phyloP scores from a whole-genome alignment of 2,113 vertebrate species.

The Lepisosteus oculatus region DNA sequence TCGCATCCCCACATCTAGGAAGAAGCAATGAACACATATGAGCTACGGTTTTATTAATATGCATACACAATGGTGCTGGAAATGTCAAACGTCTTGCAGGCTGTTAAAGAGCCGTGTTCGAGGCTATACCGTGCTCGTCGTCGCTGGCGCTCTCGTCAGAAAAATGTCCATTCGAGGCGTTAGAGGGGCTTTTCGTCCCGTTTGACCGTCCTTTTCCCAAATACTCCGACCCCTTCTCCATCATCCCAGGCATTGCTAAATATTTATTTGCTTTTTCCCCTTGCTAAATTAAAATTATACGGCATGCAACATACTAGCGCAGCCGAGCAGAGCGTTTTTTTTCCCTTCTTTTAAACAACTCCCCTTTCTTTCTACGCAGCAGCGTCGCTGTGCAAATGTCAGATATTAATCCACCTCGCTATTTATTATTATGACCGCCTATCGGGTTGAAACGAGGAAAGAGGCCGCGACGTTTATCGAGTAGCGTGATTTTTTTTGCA shows the following conservation, averaged over 20 bases:
- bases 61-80: too few species aligned
- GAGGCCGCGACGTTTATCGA: too few species aligned
- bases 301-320: constrained; percentile 29
- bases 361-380: constrained; percentile 36
- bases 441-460: too few species aligned
- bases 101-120: constrained; percentile 51
- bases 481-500: too few species aligned
- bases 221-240: constrained; percentile 87
- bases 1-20: constrained; percentile 94
- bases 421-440: background rate
- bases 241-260: constrained; percentile 83
- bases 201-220: constrained; percentile 80
- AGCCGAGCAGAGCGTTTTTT: constrained; percentile 2
- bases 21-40: constrained; percentile 34
- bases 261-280: background rate
- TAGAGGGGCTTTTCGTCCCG: constrained; percentile 82
- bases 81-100: too few species aligned
- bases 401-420: constrained; percentile 38
- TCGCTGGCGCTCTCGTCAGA: constrained; percentile 89
- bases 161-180: constrained; percentile 84
- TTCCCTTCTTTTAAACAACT: constrained; percentile 17
- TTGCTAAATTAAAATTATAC: constrained; percentile 15
- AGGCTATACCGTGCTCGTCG: constrained; percentile 90
- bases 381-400: constrained; percentile 32
- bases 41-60: background rate